Conservation (phyloP, 2,113 vertebrate species). For the Mormyrus lacerda region DNA sequence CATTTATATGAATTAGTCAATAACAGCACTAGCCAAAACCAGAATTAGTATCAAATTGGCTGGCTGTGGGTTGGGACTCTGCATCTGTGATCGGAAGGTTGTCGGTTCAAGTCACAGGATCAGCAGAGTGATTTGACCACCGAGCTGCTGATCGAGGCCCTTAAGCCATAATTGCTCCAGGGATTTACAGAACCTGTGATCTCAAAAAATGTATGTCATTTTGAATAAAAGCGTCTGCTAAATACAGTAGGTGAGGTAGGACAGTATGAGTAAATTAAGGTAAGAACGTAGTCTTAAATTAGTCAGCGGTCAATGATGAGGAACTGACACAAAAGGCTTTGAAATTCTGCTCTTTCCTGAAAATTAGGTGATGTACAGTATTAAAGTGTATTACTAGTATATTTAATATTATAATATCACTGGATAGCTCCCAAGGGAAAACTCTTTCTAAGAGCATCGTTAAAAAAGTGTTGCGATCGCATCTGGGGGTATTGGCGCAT, state of each 20-base stretch:
- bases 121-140: not conserved
- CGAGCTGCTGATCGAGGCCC: not conserved
- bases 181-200: not conserved
- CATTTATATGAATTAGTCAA: not conserved
- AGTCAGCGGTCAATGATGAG: not conserved
- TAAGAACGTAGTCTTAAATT: not conserved
- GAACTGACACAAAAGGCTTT: not conserved
- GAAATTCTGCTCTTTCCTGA: not conserved
- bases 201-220: not conserved
- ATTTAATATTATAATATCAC: not conserved
- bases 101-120: not conserved
- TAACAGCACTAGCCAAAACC: not conserved
- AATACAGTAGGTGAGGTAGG: not conserved
- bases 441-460: not conserved
- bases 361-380: not conserved
- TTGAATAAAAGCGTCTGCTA: not conserved
- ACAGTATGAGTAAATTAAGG: not conserved
- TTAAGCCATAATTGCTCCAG: not conserved
- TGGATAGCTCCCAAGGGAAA: not conserved
- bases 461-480: not conserved
- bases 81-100: not conserved
- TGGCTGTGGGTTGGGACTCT: not conserved
- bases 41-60: not conserved
- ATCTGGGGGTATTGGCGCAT: not conserved
- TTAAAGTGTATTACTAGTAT: not conserved